A percentile compares a stretch with the other conserved stretches of the same genome.
phyloP scores from a whole-genome alignment of 2,113 vertebrate genomes.

The Fulica atra region DNA sequence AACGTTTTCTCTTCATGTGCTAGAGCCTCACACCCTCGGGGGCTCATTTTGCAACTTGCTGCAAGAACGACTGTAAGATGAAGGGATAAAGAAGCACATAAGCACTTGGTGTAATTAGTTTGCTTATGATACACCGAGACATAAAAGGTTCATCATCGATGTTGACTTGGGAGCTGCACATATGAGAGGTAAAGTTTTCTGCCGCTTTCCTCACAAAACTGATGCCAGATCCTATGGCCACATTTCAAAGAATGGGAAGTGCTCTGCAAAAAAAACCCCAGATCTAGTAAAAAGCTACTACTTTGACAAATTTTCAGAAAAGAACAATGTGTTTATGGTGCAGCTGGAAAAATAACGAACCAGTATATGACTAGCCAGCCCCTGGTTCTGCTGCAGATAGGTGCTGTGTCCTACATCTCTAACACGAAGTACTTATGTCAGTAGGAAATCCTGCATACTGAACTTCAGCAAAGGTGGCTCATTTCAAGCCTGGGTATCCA shows the following conservation, averaged over 20 bases:
- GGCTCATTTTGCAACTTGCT: conserved; percentile 50
- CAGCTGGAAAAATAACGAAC: neutral
- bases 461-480: neutral
- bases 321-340: neutral
- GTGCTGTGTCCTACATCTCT: neutral
- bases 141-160: neutral
- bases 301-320: neutral
- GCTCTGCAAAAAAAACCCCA: neutral
- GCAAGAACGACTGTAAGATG: neutral
- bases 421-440: neutral
- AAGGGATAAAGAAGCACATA: conserved; percentile 13
- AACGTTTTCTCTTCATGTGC: neutral
- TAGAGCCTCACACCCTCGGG: neutral
- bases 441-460: neutral
- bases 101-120: neutral
- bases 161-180: neutral
- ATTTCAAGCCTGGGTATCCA: neutral
- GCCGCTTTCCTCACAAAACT: neutral
- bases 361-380: accelerated
- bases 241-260: neutral
- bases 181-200: neutral
- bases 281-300: neutral
- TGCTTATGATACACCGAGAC: neutral
- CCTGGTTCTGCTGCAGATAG: neutral
- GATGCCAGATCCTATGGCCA: neutral